Percentiles rank a stretch among this genome's conserved stretches.
These are phyloP conservation scores for Butorides virescens DNA, from an alignment of 2,113 vertebrate genomes.

Conservation along the genomic window DNA sequence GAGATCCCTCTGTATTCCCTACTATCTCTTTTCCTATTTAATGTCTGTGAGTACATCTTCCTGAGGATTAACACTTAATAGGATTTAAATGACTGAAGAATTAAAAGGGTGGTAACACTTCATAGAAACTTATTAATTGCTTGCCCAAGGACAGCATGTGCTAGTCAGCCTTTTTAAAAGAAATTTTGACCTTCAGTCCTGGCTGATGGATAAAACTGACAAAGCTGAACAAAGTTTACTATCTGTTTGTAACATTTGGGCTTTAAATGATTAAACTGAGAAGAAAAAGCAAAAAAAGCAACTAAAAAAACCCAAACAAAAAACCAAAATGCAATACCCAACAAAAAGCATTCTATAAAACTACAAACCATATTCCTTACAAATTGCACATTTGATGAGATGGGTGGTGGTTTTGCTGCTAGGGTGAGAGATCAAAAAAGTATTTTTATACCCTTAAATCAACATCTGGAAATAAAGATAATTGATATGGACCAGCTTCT, in stretches of 20 bases:
- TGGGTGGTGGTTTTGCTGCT: neutral
- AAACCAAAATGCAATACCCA: neutral
- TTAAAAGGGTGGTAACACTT: neutral
- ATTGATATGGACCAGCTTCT: neutral
- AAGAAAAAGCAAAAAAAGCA: neutral
- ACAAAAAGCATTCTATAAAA: neutral
- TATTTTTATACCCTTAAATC: slow-evolving; percentile 17
- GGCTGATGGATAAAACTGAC: neutral
- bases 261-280: slow-evolving; percentile 23
- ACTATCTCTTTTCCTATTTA: neutral
- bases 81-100: neutral
- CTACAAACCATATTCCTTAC: neutral
- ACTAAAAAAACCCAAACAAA: neutral
- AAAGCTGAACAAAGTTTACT: neutral
- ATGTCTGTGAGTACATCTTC: neutral
- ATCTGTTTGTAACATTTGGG: neutral
- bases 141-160: neutral
- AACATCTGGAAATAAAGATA: slow-evolving; percentile 32
- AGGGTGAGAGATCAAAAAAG: neutral
- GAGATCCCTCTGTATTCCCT: neutral
- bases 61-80: neutral
- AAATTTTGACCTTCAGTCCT: neutral
- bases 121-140: neutral
- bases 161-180: neutral
- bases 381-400: slow-evolving; percentile 13